Base-by-base conservation (phyloP, 2,797 vertebrate genomes). In the Ibycter americanus region DNA sequence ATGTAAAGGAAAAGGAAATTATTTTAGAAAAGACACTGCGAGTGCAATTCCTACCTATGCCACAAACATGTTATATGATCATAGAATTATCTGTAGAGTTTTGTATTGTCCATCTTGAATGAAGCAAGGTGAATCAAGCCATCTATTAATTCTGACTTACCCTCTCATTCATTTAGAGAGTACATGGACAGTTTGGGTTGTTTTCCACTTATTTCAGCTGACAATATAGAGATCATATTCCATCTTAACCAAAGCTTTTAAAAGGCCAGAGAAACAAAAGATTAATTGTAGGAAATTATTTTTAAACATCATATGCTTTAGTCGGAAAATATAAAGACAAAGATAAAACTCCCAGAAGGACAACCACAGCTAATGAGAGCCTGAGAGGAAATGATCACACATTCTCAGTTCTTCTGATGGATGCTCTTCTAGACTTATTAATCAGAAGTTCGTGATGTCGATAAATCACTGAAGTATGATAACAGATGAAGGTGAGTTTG, bases 401-500 rank as follows among this genome's bases (percentile, higher is more conserved):
- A 76, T 88, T 85, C 85, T 93, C 55, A 83, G 68, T 55, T 91
- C 87, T 87, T 83, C 92, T 96, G 92, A 96, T 94, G 71, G 86
- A 95, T 96, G 81, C 83, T 91, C 79, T 87, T 93, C 93, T 71
- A 91, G 32, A 34, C 71, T 85, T 93, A 86, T 66, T 93, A 82
- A 95, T 93, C 96, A 91, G 70, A 86, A 76, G 49, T 77, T 89
- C 63, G 66, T 90, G 74, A 90, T 83, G 89, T 66, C 6, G 0
- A 91, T 96, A 93, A 96, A 94, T 95, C 92, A 91, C 62, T 63
- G 2, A 82, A 80, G 47, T 46, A 90, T 19, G 89, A 78, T 85
- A 96, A 87, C 52, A 94, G 89, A 94, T 80, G 85, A 95, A 96
- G 96, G 91, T 96, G 79, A 93, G 54, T 93, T 95, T 92, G 62